phyloP scores from a whole-genome alignment of 2,113 vertebrate genomes.

The Numida meleagris region DNA sequence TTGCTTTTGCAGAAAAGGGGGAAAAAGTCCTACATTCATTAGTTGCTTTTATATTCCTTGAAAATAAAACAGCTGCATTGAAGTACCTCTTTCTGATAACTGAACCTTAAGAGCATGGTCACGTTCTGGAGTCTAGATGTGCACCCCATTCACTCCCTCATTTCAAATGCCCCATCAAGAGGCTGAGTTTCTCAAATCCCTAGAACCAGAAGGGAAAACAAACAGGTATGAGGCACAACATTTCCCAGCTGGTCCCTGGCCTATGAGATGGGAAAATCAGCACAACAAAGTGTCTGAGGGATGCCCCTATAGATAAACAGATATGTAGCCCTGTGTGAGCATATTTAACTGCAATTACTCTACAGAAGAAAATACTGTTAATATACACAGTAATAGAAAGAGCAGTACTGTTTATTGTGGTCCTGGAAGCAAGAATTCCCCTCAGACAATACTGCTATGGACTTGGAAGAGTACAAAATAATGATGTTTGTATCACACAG shows the following conservation, averaged over 20 bases:
- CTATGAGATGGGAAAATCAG: neutral
- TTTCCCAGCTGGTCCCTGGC: neutral
- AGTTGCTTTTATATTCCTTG: neutral
- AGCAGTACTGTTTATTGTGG: neutral
- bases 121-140: neutral
- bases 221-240: neutral
- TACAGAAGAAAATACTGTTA: neutral
- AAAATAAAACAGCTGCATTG: neutral
- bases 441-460: neutral
- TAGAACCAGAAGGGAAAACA: neutral
- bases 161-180: neutral
- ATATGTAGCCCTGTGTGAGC: neutral
- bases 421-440: neutral
- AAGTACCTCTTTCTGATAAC: neutral
- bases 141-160: neutral
- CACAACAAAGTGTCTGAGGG: neutral
- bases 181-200: neutral
- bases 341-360: slow-evolving; percentile 1
- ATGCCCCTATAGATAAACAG: neutral
- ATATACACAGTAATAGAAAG: neutral
- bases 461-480: neutral
- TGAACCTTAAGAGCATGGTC: neutral
- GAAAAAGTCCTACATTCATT: neutral
- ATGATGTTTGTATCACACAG: neutral
- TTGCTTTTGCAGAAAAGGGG: neutral